Percentiles rank a stretch among this genome's conserved stretches.
These are phyloP conservation scores for Lepidothrix coronata DNA, from an alignment of 2,113 vertebrate genomes.

Conservation along the genomic window DNA sequence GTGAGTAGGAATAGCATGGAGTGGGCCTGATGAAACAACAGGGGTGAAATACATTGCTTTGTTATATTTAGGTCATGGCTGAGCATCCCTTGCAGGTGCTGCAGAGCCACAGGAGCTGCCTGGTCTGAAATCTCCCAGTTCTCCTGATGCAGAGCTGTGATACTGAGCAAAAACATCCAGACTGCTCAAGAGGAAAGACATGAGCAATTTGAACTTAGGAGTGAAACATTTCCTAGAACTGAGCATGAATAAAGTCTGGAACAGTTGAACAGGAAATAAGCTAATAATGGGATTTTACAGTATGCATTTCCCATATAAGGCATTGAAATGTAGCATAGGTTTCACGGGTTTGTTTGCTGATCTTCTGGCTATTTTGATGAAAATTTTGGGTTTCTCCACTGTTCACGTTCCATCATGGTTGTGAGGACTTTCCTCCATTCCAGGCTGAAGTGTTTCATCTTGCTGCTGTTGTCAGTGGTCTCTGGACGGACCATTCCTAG, in stretches of 20 bases:
- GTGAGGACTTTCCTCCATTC: background rate
- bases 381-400: background rate
- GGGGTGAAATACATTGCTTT: background rate
- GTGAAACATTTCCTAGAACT: constrained; percentile 64
- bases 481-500: background rate
- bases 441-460: background rate
- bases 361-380: constrained; percentile 15
- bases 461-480: background rate
- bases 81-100: background rate
- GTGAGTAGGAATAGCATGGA: background rate
- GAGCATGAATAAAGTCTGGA: constrained; percentile 53
- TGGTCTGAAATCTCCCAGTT: background rate
- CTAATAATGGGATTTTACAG: constrained; percentile 42
- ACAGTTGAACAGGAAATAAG: constrained; percentile 57
- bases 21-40: background rate
- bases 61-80: background rate
- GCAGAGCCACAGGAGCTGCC: background rate
- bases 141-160: background rate
- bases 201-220: constrained; percentile 38
- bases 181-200: constrained; percentile 32
- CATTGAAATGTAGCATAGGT: background rate
- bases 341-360: background rate
- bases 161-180: background rate
- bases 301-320: constrained; percentile 53
- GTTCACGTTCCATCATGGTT: background rate